These are phyloP conservation scores for Itoplectis maculator DNA, from an alignment of 2,888 invertebrate species.

Conservation along the genomic window DNA sequence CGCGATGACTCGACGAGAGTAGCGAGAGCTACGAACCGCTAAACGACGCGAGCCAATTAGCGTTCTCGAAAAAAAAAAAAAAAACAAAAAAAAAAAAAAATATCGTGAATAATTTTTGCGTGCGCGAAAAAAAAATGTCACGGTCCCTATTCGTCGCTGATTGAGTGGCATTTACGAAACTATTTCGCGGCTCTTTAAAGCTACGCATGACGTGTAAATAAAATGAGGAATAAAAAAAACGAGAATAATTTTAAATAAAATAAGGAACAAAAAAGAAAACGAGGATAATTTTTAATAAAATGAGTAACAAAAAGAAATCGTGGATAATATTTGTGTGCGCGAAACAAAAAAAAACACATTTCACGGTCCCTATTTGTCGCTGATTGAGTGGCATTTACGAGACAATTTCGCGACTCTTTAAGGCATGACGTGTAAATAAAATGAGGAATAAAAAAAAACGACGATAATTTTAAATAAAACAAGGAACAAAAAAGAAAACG, in stretches of 20 bases:
- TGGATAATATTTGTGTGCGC: no score
- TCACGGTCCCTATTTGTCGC: conserved; percentile 38
- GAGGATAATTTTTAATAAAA: no score
- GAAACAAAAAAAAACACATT: no score
- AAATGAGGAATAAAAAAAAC: conserved; percentile 16
- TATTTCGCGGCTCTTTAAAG: conserved; percentile 43
- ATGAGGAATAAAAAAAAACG: conserved; percentile 16
- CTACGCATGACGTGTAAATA: no score
- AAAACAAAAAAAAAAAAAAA: no score
- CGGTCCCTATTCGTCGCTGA: conserved; percentile 40
- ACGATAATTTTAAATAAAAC: no score
- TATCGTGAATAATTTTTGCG: conserved; percentile 22
- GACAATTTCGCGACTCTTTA: conserved; percentile 50
- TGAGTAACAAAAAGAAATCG: no score
- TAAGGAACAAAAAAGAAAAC: conserved; percentile 20
- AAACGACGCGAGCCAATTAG: conserved; percentile 58
- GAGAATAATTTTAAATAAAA: no score
- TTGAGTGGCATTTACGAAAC: conserved; percentile 51
- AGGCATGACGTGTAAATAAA: no score
- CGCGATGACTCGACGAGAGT: no score
- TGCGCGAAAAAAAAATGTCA: conserved; percentile 24
- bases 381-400: conserved; percentile 48
- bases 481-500: conserved; percentile 22
- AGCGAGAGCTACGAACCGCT: conserved; percentile 40
- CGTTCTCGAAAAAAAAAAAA: conserved; percentile 36